A percentile compares a stretch with the other conserved stretches of the same genome.
These are phyloP conservation scores for Hypercompe scribonia DNA, from an alignment of 2,888 invertebrate species.

Conservation along the genomic window DNA sequence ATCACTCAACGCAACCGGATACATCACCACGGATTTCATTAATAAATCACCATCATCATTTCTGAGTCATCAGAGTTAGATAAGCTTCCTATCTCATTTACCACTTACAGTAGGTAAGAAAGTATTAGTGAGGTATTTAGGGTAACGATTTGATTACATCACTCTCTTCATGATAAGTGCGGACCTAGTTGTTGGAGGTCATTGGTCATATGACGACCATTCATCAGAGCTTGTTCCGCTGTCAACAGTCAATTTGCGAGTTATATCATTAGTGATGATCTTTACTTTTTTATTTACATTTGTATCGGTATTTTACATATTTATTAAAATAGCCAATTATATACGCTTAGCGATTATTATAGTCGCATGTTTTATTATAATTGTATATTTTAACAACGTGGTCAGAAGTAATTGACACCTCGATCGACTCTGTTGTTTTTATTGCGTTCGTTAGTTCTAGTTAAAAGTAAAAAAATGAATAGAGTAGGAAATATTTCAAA, in stretches of 20 bases:
- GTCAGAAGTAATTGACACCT: too few relatives aligned
- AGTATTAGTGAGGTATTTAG: conserved; percentile 61
- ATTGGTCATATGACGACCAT: conserved; percentile 49
- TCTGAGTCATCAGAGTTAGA: conserved; percentile 26
- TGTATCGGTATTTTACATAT: conserved; percentile 2
- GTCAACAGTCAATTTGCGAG: conserved; percentile 58
- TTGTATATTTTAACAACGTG: neutral
- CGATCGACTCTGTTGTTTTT: too few relatives aligned
- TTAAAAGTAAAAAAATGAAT: neutral
- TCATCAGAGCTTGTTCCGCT: conserved; percentile 47
- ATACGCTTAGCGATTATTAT: neutral
- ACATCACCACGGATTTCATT: neutral
- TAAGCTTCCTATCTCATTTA: conserved; percentile 17
- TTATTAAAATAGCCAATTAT: conserved; percentile 5
- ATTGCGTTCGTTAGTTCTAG: neutral
- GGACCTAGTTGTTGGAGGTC: conserved; percentile 51
- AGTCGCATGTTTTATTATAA: neutral
- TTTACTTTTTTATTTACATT: conserved; percentile 39
- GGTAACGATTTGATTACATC: conserved; percentile 65
- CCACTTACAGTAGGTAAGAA: conserved; percentile 30
- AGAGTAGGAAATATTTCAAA: too few relatives aligned
- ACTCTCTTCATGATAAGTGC: conserved; percentile 52
- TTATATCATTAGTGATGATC: conserved; percentile 49
- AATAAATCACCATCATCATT: conserved; percentile 15
- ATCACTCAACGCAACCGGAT: conserved; percentile 1